Conservation (phyloP, 2,888 invertebrate species). For the Tenthredo amoena region DNA sequence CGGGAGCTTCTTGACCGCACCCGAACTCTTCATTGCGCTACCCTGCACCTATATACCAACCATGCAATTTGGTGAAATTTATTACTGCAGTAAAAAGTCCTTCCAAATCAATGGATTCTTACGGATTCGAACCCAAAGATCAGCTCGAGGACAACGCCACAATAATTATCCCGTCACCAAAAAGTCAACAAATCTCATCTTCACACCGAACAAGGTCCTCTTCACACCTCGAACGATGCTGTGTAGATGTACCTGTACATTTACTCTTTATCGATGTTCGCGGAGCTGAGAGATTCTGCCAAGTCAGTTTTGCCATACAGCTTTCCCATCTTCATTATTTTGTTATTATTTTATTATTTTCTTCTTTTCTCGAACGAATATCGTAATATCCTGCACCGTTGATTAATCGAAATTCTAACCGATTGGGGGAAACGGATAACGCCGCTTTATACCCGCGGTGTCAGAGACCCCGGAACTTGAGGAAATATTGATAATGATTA, state of each 20-base stretch:
- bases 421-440: background rate
- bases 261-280: slow-evolving; percentile 1
- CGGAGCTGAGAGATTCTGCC: background rate
- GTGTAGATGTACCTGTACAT: background rate
- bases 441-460: background rate
- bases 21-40: background rate
- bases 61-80: background rate
- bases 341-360: background rate
- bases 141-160: slow-evolving; percentile 4
- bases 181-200: slow-evolving; percentile 21
- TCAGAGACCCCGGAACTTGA: background rate
- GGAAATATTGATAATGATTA: slow-evolving; percentile 9
- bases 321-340: background rate
- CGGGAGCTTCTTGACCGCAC: slow-evolving; percentile 20
- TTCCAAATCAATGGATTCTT: background rate
- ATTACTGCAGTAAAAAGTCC: background rate
- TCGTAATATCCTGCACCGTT: background rate
- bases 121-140: background rate
- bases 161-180: slow-evolving; percentile 18
- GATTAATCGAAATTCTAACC: background rate
- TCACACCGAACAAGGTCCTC: background rate
- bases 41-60: background rate
- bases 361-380: background rate
- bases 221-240: background rate
- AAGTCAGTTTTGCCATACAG: background rate